Evolutionary conservation across 2,888 invertebrate species (phyloP).

Genomic region (Lamellibrachia satsuma): DNA sequence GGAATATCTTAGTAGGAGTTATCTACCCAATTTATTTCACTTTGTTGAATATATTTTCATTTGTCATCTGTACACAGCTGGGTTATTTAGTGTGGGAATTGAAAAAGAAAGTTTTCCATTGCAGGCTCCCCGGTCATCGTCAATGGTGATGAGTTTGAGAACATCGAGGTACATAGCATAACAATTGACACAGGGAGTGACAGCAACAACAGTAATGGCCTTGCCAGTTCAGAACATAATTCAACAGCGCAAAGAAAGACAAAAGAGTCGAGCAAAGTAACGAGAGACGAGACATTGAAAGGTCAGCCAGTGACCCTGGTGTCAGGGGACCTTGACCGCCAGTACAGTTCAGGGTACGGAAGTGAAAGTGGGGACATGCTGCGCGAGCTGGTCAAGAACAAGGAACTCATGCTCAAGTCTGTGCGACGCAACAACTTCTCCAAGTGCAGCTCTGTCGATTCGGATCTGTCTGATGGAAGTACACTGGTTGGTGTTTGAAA

Average conservation of each 20-base stretch:
- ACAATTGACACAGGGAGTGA: constrained; percentile 32
- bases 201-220: constrained; percentile 29
- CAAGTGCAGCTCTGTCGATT: constrained; percentile 87
- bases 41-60: background rate
- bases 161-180: constrained; percentile 52
- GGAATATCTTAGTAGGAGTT: too few relatives aligned
- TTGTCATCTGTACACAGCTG: constrained; percentile 24
- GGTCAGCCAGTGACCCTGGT: background rate
- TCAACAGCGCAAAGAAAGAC: background rate
- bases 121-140: constrained; percentile 64
- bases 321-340: constrained; percentile 33
- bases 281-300: constrained; percentile 21
- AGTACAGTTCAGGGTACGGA: constrained; percentile 42
- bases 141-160: constrained; percentile 65
- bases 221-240: background rate
- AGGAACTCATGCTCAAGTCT: constrained; percentile 82
- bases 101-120: constrained; percentile 13
- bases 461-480: constrained; percentile 79
- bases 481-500: constrained; percentile 53
- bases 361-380: constrained; percentile 84
- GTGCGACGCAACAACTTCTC: constrained; percentile 32
- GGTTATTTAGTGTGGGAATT: background rate
- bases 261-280: constrained; percentile 29
- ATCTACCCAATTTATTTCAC: too few relatives aligned
- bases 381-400: constrained; percentile 91